phyloP scores from a whole-genome alignment of 2,797 vertebrate genomes.

The Oreochromis mossambicus region DNA sequence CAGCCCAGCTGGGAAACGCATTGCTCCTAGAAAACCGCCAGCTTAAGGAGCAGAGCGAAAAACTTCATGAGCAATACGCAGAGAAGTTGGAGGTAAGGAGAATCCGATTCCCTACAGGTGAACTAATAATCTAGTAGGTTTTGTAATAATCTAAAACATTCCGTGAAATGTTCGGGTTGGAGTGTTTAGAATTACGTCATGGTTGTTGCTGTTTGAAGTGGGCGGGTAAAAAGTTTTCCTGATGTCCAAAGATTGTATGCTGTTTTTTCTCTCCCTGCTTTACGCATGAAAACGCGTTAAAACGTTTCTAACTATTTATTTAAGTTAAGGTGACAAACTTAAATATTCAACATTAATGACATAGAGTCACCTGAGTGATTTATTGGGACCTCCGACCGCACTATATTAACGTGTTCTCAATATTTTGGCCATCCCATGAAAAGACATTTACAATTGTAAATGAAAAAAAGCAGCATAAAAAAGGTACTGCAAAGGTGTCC shows the following conservation, averaged over 20 bases:
- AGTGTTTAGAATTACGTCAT: neutral
- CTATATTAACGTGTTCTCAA: neutral
- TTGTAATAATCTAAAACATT: neutral
- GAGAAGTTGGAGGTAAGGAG: slow-evolving; percentile 75
- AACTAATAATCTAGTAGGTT: neutral
- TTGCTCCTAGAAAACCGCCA: slow-evolving; percentile 79
- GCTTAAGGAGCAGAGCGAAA: slow-evolving; percentile 69
- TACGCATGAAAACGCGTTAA: neutral
- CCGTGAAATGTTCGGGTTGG: neutral
- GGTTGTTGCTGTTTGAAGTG: neutral
- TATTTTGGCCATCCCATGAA: neutral
- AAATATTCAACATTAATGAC: neutral
- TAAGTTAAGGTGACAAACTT: neutral
- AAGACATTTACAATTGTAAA: neutral
- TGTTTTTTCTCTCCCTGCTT: neutral
- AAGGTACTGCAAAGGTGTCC: neutral
- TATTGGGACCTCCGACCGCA: neutral
- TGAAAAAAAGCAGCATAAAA: neutral
- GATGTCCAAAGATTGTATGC: neutral
- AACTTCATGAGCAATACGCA: slow-evolving; percentile 68
- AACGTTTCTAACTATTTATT: neutral
- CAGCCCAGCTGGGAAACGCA: slow-evolving; percentile 80
- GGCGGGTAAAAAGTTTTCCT: neutral
- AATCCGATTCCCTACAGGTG: neutral
- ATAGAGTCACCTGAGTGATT: neutral